Percentiles rank a stretch among this genome's conserved stretches.
These are phyloP conservation scores for Stegodyphus mimosarum DNA, from an alignment of 1,140 invertebrate genomes.

Conservation along the genomic window DNA sequence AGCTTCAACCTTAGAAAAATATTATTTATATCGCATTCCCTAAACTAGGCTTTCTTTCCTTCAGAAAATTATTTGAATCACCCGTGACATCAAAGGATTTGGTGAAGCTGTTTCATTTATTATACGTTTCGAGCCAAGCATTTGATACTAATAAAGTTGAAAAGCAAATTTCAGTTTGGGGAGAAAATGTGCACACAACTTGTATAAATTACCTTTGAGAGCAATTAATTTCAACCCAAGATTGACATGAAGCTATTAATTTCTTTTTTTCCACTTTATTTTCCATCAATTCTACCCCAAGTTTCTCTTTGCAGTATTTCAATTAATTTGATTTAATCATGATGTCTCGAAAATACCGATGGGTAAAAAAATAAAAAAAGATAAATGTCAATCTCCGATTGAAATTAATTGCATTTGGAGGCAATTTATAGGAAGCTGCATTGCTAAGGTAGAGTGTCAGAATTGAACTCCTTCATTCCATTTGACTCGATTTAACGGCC, in stretches of 20 bases:
- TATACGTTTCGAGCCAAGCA: too few relatives aligned
- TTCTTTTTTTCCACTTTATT: conserved; percentile 12
- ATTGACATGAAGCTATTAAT: conserved; percentile 24
- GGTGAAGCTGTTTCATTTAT: too few relatives aligned
- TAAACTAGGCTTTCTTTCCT: too few relatives aligned
- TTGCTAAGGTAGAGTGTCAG: not conserved
- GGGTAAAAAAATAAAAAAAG: not conserved
- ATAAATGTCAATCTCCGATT: not conserved
- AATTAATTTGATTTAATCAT: conserved; percentile 51
- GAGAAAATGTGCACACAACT: not conserved
- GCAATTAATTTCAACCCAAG: conserved; percentile 28
- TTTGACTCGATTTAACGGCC: too few relatives aligned
- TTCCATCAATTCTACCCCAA: not conserved
- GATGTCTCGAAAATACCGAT: conserved; percentile 20
- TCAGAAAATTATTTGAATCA: too few relatives aligned
- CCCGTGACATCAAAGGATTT: too few relatives aligned
- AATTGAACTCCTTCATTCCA: too few relatives aligned
- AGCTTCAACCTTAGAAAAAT: too few relatives aligned
- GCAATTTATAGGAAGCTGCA: conserved; percentile 15
- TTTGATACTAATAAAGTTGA: too few relatives aligned
- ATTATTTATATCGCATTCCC: too few relatives aligned
- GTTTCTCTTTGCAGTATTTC: conserved; percentile 11
- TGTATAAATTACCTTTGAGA: conserved; percentile 12
- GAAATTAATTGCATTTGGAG: conserved; percentile 26
- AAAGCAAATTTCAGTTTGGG: too few relatives aligned